Conservation (phyloP, 2,888 invertebrate genomes). For the Molanna angustata region DNA sequence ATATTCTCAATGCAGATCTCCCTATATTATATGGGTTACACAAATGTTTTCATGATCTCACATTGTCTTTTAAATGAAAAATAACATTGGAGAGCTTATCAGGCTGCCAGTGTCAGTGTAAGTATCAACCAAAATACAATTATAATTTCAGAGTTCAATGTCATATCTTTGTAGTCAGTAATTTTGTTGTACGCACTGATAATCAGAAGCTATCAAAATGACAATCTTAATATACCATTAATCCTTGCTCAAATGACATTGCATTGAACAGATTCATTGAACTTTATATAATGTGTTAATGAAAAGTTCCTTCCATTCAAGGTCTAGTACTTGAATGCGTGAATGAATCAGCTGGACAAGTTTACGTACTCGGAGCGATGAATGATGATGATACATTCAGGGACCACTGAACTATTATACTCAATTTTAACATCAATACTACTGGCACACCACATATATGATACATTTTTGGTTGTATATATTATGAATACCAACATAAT, state of each 20-base stretch:
- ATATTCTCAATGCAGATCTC: slow-evolving; percentile 57
- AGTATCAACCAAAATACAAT: slow-evolving; percentile 9
- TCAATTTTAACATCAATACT: too few species aligned
- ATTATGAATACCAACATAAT: too few species aligned
- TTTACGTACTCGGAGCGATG: too few species aligned
- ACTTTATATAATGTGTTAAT: slow-evolving; percentile 1
- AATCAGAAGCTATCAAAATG: slow-evolving; percentile 3
- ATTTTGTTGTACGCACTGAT: slow-evolving; percentile 4
- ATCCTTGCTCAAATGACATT: slow-evolving; percentile 17
- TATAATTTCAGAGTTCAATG: slow-evolving; percentile 19
- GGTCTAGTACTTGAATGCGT: background rate
- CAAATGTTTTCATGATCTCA: slow-evolving; percentile 15
- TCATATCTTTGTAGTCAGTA: background rate
- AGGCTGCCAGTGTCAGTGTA: slow-evolving; percentile 14
- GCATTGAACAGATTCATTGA: slow-evolving; percentile 18
- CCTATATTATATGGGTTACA: slow-evolving; percentile 12
- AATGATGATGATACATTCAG: too few species aligned
- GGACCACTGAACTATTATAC: too few species aligned
- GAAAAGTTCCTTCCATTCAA: slow-evolving; percentile 6
- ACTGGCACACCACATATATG: too few species aligned
- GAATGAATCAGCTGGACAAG: slow-evolving; percentile 5
- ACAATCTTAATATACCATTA: slow-evolving; percentile 19
- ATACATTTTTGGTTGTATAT: too few species aligned
- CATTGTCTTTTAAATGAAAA: slow-evolving; percentile 18
- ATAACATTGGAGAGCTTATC: slow-evolving; percentile 4